A percentile compares a stretch with the other conserved stretches of the same genome.
These are phyloP conservation scores for Sphecodes monilicornis DNA, from an alignment of 2,888 invertebrate genomes.

Conservation along the genomic window DNA sequence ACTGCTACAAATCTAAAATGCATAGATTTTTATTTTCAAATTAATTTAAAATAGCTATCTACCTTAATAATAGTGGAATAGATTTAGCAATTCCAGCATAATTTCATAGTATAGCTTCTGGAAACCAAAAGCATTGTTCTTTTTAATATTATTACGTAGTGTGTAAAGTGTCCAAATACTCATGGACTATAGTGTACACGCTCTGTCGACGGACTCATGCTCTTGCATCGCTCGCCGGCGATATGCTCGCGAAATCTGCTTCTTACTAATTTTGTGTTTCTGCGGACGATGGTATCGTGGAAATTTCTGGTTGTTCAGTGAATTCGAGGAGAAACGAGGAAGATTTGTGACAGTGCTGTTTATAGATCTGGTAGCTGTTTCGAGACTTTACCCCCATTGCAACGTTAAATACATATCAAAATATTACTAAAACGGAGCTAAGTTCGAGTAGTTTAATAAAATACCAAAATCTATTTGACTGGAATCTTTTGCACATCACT, in stretches of 20 bases:
- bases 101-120: not conserved
- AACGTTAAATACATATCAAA: not conserved
- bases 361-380: not conserved
- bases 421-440: not conserved
- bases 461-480: not conserved
- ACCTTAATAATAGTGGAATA: not conserved
- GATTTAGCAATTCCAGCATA: not conserved
- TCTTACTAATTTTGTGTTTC: constrained; percentile 44
- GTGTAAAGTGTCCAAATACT: not conserved
- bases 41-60: not conserved
- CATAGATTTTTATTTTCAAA: not conserved
- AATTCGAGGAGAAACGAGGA: not conserved
- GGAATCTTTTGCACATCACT: not conserved
- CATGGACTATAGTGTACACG: not conserved
- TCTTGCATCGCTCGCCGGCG: not conserved
- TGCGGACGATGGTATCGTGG: constrained; percentile 10
- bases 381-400: not conserved
- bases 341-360: not conserved
- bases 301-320: constrained; percentile 15
- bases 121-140: not conserved
- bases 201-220: not conserved
- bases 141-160: not conserved
- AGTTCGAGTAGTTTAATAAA: not conserved
- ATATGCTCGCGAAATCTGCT: constrained; percentile 29
- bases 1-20: no score